Evolutionary conservation across 1,140 invertebrate species (phyloP).

Genomic region (Oreohelix idahoensis): DNA sequence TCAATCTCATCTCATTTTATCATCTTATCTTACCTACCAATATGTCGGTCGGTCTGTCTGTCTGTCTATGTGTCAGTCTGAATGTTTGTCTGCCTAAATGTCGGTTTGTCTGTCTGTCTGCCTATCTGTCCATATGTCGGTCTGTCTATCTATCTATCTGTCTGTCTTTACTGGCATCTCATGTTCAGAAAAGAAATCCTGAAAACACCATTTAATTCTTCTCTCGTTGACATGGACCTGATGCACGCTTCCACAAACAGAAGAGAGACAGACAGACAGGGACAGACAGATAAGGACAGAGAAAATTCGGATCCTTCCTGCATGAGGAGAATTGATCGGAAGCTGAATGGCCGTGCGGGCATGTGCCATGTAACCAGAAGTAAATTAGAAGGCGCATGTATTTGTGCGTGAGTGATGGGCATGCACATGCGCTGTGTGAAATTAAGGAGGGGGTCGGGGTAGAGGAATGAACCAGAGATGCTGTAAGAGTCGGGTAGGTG

Average conservation of each 20-base stretch:
- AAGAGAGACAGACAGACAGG: not conserved
- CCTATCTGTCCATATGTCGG: no score
- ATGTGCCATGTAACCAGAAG: conserved; percentile 3
- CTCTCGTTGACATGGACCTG: not conserved
- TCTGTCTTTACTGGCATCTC: not conserved
- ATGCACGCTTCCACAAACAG: not conserved
- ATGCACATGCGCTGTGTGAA: not conserved
- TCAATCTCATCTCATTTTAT: no score
- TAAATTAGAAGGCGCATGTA: not conserved
- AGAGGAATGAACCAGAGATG: not conserved
- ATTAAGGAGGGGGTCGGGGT: not conserved
- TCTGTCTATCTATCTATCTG: no score
- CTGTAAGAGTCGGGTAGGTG: not conserved
- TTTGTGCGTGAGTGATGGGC: not conserved
- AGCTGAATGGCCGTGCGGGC: not conserved
- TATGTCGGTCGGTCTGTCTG: no score
- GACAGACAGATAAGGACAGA: not conserved
- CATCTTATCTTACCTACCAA: no score
- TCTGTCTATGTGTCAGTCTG: no score
- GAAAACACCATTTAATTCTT: not conserved
- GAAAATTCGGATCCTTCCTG: not conserved
- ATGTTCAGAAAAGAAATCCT: not conserved
- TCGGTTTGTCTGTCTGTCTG: no score
- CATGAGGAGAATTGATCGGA: not conserved
- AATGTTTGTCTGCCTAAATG: no score